Evolutionary conservation across 2,797 vertebrate genomes (phyloP).

Genomic region (Hippoglossus hippoglossus): DNA sequence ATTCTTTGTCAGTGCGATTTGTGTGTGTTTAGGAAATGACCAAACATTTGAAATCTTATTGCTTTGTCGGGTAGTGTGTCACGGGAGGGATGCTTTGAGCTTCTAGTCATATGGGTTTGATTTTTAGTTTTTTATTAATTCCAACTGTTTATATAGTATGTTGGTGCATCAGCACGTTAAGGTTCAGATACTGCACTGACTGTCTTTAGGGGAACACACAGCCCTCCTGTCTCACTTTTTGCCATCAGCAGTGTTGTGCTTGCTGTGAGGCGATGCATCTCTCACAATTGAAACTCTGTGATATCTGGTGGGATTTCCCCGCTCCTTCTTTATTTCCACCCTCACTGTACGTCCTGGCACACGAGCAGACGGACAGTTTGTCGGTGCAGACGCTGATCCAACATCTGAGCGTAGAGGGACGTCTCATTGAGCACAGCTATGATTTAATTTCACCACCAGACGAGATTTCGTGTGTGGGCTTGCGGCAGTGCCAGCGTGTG

Average conservation of each 20-base stretch:
- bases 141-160: not conserved
- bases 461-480: slow-evolving; percentile 81
- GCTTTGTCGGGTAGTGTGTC: slow-evolving; percentile 18
- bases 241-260: slow-evolving; percentile 13
- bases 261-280: slow-evolving; percentile 10
- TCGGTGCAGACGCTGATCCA: slow-evolving; percentile 75
- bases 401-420: slow-evolving; percentile 67
- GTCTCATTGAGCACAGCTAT: slow-evolving; percentile 75
- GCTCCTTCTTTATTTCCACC: slow-evolving; percentile 21
- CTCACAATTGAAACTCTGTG: slow-evolving; percentile 82
- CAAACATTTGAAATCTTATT: slow-evolving; percentile 30
- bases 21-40: slow-evolving; percentile 14
- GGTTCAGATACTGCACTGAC: not conserved
- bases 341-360: slow-evolving; percentile 23
- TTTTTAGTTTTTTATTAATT: slow-evolving; percentile 14
- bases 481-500: slow-evolving; percentile 47
- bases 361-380: slow-evolving; percentile 54
- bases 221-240: not conserved
- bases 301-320: slow-evolving; percentile 61
- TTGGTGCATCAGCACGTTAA: not conserved
- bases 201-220: not conserved
- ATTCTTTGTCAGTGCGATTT: slow-evolving; percentile 30
- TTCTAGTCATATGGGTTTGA: slow-evolving; percentile 23
- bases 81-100: slow-evolving; percentile 33
- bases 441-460: slow-evolving; percentile 82